Base-by-base conservation (phyloP, 2,888 invertebrate species). In the Congeria kusceri region DNA sequence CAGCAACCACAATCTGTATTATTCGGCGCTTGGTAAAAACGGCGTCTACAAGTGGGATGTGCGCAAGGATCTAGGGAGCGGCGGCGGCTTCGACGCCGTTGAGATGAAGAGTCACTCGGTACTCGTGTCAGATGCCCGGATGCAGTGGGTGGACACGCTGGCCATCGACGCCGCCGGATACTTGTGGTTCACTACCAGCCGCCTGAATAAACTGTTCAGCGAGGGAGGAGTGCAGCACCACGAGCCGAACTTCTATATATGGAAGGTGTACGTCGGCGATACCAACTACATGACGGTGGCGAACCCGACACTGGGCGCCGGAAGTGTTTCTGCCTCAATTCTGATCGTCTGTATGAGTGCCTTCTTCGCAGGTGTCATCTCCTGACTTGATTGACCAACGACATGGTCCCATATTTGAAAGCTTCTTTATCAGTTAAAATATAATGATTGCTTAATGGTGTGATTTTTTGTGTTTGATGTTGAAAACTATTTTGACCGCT, bases 151-250 rank as follows among this genome's bases (percentile, higher is more conserved):
- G 9, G 85, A 87, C 58, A 80, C 85, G 1, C 64, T 86, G 7
- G 75, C 82, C 9, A 56, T 87, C 13, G 86, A 84, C 46, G 80
- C 84, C 9, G 57, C 76, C 3, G 86, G 85, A 3, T 81, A 81
- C 47, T 74, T 88, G 11, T 88, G 87, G 87, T 86, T 86, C 63
- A 83, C 85, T 2, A 73, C 88, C 0, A 86, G 85, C 49, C 75
- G 84, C 13, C 69, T 85, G n/a, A 73, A 85, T 49, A 77, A 81
- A 47, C 83, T 86, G 44, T 84, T 86, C 70, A 85, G 85, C 20
- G 58, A 67, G 15, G 78, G 57, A 9, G 76, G 83, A 0, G 64
- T 71, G 1, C 56, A 68, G 4, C 82, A 78, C 20, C 66, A 72
- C 25, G 79, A 80, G 29, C 79, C 81, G 18, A 87, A 87, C 61